These are phyloP conservation scores for Elgonia sp. DNA, from an alignment of 2,888 invertebrate species.

Conservation along the genomic window DNA sequence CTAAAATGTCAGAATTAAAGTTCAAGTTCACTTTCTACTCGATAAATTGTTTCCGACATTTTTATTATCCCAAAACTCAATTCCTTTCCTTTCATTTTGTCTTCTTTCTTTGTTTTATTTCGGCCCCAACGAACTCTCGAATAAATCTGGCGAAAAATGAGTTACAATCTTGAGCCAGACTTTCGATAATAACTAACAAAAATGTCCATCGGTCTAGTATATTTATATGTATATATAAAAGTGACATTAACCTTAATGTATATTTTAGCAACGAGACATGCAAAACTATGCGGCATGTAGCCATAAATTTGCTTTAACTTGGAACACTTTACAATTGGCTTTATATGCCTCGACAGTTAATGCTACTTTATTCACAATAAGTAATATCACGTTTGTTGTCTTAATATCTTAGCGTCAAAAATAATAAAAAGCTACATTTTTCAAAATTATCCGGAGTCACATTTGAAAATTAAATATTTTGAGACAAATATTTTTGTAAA, in stretches of 20 bases:
- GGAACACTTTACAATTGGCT: constrained; percentile 61
- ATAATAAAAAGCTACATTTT: constrained; percentile 11
- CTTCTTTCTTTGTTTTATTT: background rate
- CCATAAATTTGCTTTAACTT: constrained; percentile 57
- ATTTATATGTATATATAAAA: background rate
- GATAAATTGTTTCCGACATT: constrained; percentile 44
- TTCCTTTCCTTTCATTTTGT: background rate
- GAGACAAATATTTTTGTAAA: too few species aligned
- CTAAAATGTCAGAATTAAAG: constrained; percentile 37
- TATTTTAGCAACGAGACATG: constrained; percentile 42
- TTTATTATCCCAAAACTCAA: constrained; percentile 13
- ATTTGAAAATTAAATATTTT: constrained; percentile 49
- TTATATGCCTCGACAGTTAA: constrained; percentile 58
- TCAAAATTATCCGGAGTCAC: background rate
- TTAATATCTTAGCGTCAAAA: constrained; percentile 18
- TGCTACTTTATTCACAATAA: constrained; percentile 60
- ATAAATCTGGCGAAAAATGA: too few species aligned
- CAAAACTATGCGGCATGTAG: constrained; percentile 44
- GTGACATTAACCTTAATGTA: constrained; percentile 19
- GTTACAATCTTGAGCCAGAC: background rate
- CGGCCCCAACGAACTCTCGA: too few species aligned
- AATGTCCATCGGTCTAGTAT: background rate
- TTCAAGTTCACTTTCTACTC: constrained; percentile 32
- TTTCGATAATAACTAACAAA: constrained; percentile 2
- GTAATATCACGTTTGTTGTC: constrained; percentile 16